Base-by-base conservation (phyloP, 2,888 invertebrate species). In the Boloria euphrosyne region DNA sequence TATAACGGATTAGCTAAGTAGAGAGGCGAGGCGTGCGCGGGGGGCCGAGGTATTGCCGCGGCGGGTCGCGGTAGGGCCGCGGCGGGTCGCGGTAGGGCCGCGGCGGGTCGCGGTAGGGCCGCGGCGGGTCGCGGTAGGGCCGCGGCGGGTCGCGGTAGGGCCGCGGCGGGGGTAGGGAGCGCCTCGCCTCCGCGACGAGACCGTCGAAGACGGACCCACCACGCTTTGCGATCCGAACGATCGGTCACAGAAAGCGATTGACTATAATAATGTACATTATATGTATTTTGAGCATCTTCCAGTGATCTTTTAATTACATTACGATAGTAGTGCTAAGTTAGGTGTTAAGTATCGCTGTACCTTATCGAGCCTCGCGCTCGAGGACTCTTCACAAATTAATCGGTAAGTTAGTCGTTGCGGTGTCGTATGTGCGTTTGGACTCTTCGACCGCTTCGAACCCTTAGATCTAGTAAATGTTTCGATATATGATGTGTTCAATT, bases 401-500 rank as follows among this genome's bases (percentile, higher is more conserved):
- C 71, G 80, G 76, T 87, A 89, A 86, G 85, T 84, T 86, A 86
- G 78, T 81, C 82, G 72, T 78, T 80, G 84, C 84, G 81, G 81
- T 79, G 77, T 84, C 79, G 81, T 77, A 79, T 76, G 81, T 78
- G 85, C 80, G 82, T 84, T 81, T 80, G 79, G 77, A 78, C 81
- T 82, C 78, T 82, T 73, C 73, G 86, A 80, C 83, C 86, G 89
- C 87, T 85, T 86, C 79, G 86, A 87, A 87, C 85, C 84, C 82
- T 83, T 89, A 86, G 86, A 80, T 80, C 72, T 89, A 89, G 88
- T 81, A 79, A 86, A 89, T 88, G 89, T 89, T 86, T 89, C 85
- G 83, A 83, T 88, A 87, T 89, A 85, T 86, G 82, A 88, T 89
- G 91, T 90, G 91, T 91, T 91, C 90, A 89, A 85, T 83, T 86